Base-by-base conservation (phyloP, 2,888 invertebrate species). In the Pammene fasciana region DNA sequence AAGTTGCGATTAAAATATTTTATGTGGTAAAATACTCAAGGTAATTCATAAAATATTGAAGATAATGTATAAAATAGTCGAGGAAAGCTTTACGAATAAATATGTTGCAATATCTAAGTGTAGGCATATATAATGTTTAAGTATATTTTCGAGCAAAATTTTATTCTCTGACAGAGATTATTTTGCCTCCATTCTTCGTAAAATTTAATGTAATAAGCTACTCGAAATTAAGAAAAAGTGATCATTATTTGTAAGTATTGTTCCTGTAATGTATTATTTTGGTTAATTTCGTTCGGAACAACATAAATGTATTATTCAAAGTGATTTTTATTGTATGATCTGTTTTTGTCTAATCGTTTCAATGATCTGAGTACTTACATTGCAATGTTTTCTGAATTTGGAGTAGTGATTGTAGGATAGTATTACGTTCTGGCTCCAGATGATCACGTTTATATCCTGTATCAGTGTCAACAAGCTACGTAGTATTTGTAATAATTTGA, bases 401-500 rank as follows among this genome's bases (percentile, higher is more conserved):
- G 60, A 70, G 57, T 68, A 70, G 65, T 59, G 38, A 45, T 61
- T 61, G 26, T 59, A 52, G 18, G 18, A 10, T 38, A 54, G 52
- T 38, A 11, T 52, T 46, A 26, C 14, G 38, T 72, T 73, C 79
- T 57, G 67, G 71, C 76, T 73, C 71, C 70, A 57, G 62, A 48
- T 54, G 54, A 34, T 66, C 60, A 70, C 73, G 73, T 67, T 72
- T 74, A 73, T 75, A 26, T 54, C 74, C 70, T 75, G 73, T 74
- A 71, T 68, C 75, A 75, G 81, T 81, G 82, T 62, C 74, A 74
- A 82, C 83, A 77, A 75, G 64, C 70, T 73, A 71, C 70, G 43
- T 85, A 81, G 78, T 75, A 77, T 82, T 86, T 85, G 78, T 84
- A 83, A 79, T 81, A 78, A 80, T 84, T 67, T 82, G 82, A 84